These are phyloP conservation scores for Caenorhabditis inopinata DNA, from an alignment of 1,140 invertebrate species.

Conservation along the genomic window DNA sequence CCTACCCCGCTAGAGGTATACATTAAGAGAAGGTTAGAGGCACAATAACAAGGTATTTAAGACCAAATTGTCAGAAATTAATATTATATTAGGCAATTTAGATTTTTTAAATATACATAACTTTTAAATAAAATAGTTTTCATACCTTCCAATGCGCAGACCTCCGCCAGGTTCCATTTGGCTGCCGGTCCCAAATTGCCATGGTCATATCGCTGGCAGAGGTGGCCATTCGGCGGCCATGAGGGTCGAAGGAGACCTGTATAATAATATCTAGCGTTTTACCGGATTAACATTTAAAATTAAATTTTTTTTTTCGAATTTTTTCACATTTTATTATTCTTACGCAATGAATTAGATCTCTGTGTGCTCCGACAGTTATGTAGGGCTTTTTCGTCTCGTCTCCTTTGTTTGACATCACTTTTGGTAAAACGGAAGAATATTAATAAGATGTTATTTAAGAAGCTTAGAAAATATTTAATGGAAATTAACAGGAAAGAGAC, in stretches of 20 bases:
- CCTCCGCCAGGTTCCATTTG: slow-evolving; percentile 23
- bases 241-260: slow-evolving; percentile 32
- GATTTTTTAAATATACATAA: no score
- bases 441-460: background rate
- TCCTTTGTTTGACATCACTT: background rate
- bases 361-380: background rate
- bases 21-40: no score
- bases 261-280: background rate
- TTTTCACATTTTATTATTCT: background rate
- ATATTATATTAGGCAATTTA: no score
- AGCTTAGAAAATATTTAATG: background rate
- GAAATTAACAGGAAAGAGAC: background rate
- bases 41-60: no score
- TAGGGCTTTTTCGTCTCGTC: background rate
- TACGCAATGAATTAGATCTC: slow-evolving; percentile 16
- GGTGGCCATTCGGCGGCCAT: slow-evolving; percentile 36
- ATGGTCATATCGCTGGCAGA: slow-evolving; percentile 32
- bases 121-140: no score
- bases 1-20: no score
- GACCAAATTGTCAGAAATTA: no score
- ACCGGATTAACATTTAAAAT: background rate
- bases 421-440: background rate
- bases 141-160: slow-evolving; percentile 39
- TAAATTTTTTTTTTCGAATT: background rate
- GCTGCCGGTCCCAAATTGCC: slow-evolving; percentile 33